phyloP scores from a whole-genome alignment of 2,797 vertebrate genomes.

The Nyctalus aviator region DNA sequence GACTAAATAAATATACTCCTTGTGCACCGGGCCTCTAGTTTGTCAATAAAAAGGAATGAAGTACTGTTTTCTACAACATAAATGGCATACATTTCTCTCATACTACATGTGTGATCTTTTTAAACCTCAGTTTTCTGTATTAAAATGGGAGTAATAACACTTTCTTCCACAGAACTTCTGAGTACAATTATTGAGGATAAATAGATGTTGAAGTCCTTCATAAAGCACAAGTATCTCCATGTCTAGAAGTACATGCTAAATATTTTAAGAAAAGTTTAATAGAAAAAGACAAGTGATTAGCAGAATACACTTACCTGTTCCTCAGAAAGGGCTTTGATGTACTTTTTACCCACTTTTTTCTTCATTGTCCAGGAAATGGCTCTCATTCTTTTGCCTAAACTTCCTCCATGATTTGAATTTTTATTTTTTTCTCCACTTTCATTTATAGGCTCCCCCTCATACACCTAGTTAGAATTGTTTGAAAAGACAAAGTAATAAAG shows the following conservation, averaged over 20 bases:
- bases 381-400: conserved; percentile 90
- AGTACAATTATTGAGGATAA: background rate
- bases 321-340: conserved; percentile 89
- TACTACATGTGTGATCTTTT: background rate
- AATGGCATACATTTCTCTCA: background rate
- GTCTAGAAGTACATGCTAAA: background rate
- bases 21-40: background rate
- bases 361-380: conserved; percentile 92
- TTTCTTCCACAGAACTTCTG: background rate
- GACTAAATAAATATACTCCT: background rate
- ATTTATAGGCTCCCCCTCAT: conserved; percentile 86
- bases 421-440: conserved; percentile 85
- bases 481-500: conserved; percentile 64
- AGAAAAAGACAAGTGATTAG: background rate
- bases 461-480: conserved; percentile 75
- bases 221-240: background rate
- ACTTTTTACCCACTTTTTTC: conserved; percentile 93
- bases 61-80: background rate
- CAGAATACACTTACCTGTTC: conserved; percentile 85
- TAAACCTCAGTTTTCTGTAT: background rate
- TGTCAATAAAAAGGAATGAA: background rate
- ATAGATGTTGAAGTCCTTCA: background rate
- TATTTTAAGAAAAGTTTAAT: background rate
- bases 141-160: background rate
- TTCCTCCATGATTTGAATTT: conserved; percentile 82